Evolutionary conservation across 2,888 invertebrate genomes (phyloP).

Genomic region (Epirrhoe alternata): DNA sequence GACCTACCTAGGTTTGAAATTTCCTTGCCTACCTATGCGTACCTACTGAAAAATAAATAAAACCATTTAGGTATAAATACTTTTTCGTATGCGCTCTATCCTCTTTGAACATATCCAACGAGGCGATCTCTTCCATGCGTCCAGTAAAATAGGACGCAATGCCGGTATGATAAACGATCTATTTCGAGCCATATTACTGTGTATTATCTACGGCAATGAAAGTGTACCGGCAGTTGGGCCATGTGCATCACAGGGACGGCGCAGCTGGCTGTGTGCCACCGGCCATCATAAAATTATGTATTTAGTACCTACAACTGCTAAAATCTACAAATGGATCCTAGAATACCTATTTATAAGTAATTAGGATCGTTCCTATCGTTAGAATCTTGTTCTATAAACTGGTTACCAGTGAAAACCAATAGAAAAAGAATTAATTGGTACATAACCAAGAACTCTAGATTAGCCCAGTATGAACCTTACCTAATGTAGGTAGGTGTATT

Average conservation of each 20-base stretch:
- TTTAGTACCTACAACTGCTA: background rate
- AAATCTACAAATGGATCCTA: background rate
- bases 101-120: background rate
- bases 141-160: conserved; percentile 9
- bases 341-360: no score
- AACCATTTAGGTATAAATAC: no score
- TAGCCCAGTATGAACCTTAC: no score
- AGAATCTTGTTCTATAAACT: background rate
- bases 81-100: background rate
- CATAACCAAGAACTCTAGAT: no score
- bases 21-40: no score
- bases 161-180: conserved; percentile 39
- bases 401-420: background rate
- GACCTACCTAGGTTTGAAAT: no score
- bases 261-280: conserved; percentile 66
- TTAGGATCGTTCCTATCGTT: no score
- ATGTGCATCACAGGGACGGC: conserved; percentile 64
- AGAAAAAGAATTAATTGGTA: background rate
- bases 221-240: conserved; percentile 61
- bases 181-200: conserved; percentile 51
- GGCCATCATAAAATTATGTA: conserved; percentile 39
- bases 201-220: conserved; percentile 49
- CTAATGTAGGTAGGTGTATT: no score
- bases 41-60: no score
- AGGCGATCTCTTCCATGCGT: background rate